A percentile compares a stretch with the other conserved stretches of the same genome.
phyloP scores from a whole-genome alignment of 2,113 vertebrate species.

The Gadus chalcogrammus region DNA sequence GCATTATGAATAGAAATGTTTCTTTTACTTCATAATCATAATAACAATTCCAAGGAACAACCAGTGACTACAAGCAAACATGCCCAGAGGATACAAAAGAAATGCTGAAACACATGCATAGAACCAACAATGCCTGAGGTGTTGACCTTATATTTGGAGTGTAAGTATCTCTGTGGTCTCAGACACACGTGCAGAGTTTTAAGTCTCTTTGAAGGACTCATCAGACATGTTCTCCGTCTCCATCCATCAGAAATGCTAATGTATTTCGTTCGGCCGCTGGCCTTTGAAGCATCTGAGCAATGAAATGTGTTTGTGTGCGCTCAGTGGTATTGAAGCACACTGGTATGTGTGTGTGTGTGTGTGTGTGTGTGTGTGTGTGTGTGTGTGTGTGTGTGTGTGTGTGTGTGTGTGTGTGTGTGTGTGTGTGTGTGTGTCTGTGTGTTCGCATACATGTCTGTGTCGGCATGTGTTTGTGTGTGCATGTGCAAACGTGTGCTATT shows the following conservation, averaged over 20 bases:
- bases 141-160: constrained; percentile 70
- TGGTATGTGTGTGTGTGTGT: constrained; percentile 9
- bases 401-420: background rate
- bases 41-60: background rate
- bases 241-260: constrained; percentile 59
- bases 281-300: constrained; percentile 40
- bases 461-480: background rate
- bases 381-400: background rate
- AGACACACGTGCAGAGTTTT: constrained; percentile 39
- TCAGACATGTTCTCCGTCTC: constrained; percentile 62
- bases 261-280: constrained; percentile 50
- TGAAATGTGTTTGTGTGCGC: constrained; percentile 33
- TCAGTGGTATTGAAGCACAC: too few relatives aligned
- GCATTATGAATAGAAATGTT: constrained; percentile 38
- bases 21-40: too few relatives aligned
- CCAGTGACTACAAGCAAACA: constrained; percentile 36
- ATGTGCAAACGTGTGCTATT: background rate
- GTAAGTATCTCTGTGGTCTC: constrained; percentile 68
- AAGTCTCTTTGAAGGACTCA: constrained; percentile 63
- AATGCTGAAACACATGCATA: constrained; percentile 42
- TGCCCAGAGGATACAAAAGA: constrained; percentile 40
- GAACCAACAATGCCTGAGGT: constrained; percentile 41
- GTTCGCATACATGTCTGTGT: background rate
- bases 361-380: constrained; percentile 4
- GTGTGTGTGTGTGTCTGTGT: background rate